phyloP scores from a whole-genome alignment of 2,888 invertebrate species.

The Cosmia pyralina region DNA sequence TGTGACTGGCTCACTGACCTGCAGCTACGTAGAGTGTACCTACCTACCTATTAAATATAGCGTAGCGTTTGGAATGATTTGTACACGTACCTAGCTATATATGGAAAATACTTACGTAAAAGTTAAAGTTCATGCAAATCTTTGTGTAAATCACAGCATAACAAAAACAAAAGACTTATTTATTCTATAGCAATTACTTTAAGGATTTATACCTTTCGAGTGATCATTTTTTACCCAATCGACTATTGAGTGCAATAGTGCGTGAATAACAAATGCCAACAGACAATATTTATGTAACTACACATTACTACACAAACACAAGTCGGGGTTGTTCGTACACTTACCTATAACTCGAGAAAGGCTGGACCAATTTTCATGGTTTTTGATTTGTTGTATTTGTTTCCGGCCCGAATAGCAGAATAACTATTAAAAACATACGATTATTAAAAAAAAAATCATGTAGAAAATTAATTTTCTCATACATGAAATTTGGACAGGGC shows the following conservation, averaged over 20 bases:
- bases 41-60: neutral
- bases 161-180: conserved; percentile 10
- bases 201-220: conserved; percentile 18
- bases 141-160: neutral
- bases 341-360: no score
- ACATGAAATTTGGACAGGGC: no score
- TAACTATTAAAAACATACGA: no score
- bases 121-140: conserved; percentile 1
- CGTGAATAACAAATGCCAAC: conserved; percentile 63
- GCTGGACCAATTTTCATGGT: no score
- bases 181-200: conserved; percentile 21
- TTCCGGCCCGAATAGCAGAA: no score
- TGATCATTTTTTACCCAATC: conserved; percentile 50
- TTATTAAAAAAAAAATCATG: no score
- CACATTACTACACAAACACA: conserved; percentile 35
- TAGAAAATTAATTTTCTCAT: no score
- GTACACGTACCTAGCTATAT: neutral
- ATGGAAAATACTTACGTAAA: neutral
- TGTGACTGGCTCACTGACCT: conserved; percentile 33
- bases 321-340: no score
- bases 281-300: conserved; percentile 61
- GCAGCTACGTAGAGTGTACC: conserved; percentile 13
- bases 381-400: no score
- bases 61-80: neutral
- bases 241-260: conserved; percentile 66